Evolutionary conservation across 2,113 vertebrate species (phyloP).

Genomic region (Cichladusa arquata): DNA sequence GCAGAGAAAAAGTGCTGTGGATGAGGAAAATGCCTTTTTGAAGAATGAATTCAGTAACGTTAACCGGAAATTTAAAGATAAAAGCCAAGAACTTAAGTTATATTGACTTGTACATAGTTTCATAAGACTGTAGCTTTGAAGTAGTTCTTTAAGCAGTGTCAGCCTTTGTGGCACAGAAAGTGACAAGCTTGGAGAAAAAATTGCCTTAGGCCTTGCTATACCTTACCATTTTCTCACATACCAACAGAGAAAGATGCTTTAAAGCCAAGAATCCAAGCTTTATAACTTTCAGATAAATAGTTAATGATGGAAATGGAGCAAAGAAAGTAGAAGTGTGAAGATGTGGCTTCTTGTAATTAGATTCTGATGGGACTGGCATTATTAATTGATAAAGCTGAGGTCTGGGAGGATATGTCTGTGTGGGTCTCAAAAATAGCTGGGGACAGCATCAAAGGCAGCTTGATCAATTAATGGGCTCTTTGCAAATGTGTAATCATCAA

Average conservation of each 20-base stretch:
- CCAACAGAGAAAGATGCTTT: conserved; percentile 74
- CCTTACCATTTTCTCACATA: conserved; percentile 71
- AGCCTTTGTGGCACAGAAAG: conserved; percentile 78
- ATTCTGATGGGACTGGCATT: conserved; percentile 94
- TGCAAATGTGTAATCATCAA: conserved; percentile 92
- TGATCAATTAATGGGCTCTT: conserved; percentile 95
- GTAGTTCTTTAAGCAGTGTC: conserved; percentile 72
- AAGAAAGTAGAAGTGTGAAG: conserved; percentile 85
- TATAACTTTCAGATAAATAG: conserved; percentile 96
- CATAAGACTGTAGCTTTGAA: conserved; percentile 69
- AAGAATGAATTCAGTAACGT: conserved; percentile 84
- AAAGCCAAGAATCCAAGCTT: conserved; percentile 81
- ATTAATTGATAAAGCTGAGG: conserved; percentile 98
- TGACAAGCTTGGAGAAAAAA: conserved; percentile 80
- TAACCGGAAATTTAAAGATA: conserved; percentile 83
- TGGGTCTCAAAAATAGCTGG: conserved; percentile 90
- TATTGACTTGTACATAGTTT: conserved; percentile 76
- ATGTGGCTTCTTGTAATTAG: conserved; percentile 98
- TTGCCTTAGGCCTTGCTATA: conserved; percentile 82
- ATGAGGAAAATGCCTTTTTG: conserved; percentile 79
- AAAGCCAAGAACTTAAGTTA: conserved; percentile 88
- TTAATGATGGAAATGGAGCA: conserved; percentile 92
- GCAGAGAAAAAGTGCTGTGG: conserved; percentile 72
- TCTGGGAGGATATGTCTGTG: conserved; percentile 89
- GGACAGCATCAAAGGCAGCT: conserved; percentile 98